These are phyloP conservation scores for Drosophila kepulauana DNA, from an alignment of 1,140 invertebrate genomes.

Conservation along the genomic window DNA sequence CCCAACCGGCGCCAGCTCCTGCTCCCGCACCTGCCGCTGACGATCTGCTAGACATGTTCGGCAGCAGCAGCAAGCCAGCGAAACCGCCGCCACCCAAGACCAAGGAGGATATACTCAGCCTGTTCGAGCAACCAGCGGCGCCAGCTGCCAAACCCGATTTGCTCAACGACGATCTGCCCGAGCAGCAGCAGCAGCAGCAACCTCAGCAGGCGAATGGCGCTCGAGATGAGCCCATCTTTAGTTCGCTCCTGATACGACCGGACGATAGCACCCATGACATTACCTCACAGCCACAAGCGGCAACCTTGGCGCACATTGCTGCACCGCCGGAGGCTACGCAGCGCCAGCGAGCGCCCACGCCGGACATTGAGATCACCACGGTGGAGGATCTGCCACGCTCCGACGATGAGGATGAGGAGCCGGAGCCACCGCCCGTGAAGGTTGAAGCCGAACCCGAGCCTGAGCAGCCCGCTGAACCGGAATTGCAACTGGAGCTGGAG, in stretches of 20 bases:
- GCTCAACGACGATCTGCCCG: slow-evolving; percentile 86
- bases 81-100: slow-evolving; percentile 85
- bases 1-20: slow-evolving; percentile 42
- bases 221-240: slow-evolving; percentile 72
- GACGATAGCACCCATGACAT: slow-evolving; percentile 83
- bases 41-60: slow-evolving; percentile 86
- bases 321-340: slow-evolving; percentile 54
- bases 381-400: slow-evolving; percentile 81
- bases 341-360: slow-evolving; percentile 74
- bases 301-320: slow-evolving; percentile 50
- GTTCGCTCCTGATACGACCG: slow-evolving; percentile 70
- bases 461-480: slow-evolving; percentile 9
- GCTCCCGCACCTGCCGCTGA: slow-evolving; percentile 59
- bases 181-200: slow-evolving; percentile 12
- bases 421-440: slow-evolving; percentile 28
- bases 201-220: background rate
- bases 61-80: slow-evolving; percentile 69
- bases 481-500: slow-evolving; percentile 3
- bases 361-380: slow-evolving; percentile 83
- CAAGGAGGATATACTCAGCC: slow-evolving; percentile 88
- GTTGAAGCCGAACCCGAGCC: slow-evolving; percentile 4
- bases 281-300: slow-evolving; percentile 76
- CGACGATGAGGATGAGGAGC: slow-evolving; percentile 83
- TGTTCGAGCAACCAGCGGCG: slow-evolving; percentile 86
- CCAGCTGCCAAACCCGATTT: slow-evolving; percentile 84